Evolutionary conservation across 2,113 vertebrate genomes (phyloP).

Genomic region (Orthochromis malagaraziensis): DNA sequence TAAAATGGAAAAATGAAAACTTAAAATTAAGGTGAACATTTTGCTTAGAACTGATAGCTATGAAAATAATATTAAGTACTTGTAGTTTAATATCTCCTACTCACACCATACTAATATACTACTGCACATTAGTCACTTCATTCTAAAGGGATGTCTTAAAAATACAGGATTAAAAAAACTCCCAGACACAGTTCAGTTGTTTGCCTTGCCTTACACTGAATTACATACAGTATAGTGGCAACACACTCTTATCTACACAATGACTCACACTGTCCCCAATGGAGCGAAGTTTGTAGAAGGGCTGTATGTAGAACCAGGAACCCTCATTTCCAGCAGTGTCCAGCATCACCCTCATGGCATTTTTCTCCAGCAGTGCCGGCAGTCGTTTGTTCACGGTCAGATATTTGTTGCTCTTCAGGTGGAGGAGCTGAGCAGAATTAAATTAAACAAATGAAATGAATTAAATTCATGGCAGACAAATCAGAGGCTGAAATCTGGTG

Average conservation of each 20-base stretch:
- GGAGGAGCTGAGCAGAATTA: constrained; percentile 78
- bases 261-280: constrained; percentile 94
- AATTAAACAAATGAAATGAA: background rate
- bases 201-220: background rate
- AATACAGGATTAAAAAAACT: background rate
- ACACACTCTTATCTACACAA: background rate
- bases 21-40: background rate
- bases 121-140: background rate
- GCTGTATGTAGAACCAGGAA: constrained; percentile 99
- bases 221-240: background rate
- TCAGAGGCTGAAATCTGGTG: background rate
- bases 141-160: background rate
- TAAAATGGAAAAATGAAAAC: background rate
- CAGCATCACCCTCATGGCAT: constrained; percentile 95
- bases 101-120: background rate
- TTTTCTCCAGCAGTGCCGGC: constrained; percentile 95
- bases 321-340: constrained; percentile 96
- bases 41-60: background rate
- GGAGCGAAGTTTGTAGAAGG: constrained; percentile 96
- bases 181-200: background rate
- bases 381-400: constrained; percentile 97
- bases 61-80: background rate
- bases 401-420: constrained; percentile 99
- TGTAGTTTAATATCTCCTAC: background rate
- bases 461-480: background rate